Percentiles rank a stretch among this genome's conserved stretches.
phyloP scores from a whole-genome alignment of 2,888 invertebrate genomes.

The Stegophylla sp. region DNA sequence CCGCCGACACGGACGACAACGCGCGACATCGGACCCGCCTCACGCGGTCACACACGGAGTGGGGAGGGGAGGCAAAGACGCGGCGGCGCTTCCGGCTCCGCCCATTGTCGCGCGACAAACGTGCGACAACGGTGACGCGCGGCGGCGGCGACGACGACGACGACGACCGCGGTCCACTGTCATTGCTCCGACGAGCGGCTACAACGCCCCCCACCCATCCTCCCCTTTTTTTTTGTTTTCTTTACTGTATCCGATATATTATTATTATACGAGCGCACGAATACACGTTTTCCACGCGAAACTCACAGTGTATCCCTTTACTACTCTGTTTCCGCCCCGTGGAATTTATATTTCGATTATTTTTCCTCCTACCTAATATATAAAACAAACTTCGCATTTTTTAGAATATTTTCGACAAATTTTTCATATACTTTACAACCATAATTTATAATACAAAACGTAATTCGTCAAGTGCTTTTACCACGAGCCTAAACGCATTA shows the following conservation, averaged over 20 bases:
- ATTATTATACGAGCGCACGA: neutral
- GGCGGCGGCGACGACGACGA: neutral
- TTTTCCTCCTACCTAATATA: no score
- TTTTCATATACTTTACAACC: no score
- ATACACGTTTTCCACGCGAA: neutral
- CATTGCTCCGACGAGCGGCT: conserved; percentile 38
- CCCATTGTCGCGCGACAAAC: conserved; percentile 34
- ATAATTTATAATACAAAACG: no score
- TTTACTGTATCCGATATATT: conserved; percentile 19
- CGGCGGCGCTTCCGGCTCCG: conserved; percentile 32
- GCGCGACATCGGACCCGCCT: conserved; percentile 26
- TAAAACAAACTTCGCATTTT: no score
- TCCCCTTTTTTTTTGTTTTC: conserved; percentile 26
- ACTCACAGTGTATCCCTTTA: neutral
- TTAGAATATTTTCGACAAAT: no score
- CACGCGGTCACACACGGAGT: neutral
- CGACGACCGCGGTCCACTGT: conserved; percentile 6
- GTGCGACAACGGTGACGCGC: conserved; percentile 11
- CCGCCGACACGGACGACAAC: conserved; percentile 26
- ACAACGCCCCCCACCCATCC: neutral
- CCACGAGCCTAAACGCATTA: no score
- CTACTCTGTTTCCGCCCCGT: no score
- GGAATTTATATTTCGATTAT: no score
- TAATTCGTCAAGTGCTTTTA: no score
- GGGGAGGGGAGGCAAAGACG: neutral